These are phyloP conservation scores for Pristionchus fissidentatus DNA, from an alignment of 2,888 invertebrate species.

Conservation along the genomic window DNA sequence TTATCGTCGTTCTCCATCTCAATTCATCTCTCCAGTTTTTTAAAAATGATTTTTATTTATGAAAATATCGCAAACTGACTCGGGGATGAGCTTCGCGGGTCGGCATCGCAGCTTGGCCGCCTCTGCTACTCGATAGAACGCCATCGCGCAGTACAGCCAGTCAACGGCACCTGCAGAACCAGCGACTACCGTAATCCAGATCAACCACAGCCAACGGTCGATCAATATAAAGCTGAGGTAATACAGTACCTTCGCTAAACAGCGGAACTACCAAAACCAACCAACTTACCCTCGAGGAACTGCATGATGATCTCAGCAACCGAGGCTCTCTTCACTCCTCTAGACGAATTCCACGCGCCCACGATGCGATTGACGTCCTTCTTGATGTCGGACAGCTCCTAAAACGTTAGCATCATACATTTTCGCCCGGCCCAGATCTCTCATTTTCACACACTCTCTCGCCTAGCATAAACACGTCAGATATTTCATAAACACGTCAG, in stretches of 20 bases:
- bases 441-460: too few relatives aligned
- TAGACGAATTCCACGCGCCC: background rate
- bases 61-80: background rate
- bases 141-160: background rate
- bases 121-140: slow-evolving; percentile 18
- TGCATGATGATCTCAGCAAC: background rate
- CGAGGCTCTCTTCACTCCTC: background rate
- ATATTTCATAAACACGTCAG: too few relatives aligned
- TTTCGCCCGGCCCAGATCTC: too few relatives aligned
- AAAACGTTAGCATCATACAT: background rate
- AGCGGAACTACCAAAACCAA: background rate
- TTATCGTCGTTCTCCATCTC: background rate
- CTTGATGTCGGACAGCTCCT: background rate
- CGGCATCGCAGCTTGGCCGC: slow-evolving; percentile 15
- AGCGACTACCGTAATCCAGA: background rate
- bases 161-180: background rate
- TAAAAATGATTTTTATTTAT: background rate
- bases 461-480: too few relatives aligned
- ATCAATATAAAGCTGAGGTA: too few relatives aligned
- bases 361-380: slow-evolving; percentile 14
- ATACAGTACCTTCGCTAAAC: background rate
- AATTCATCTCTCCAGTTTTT: background rate
- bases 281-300: background rate
- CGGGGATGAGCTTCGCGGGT: background rate
- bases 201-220: background rate